These are phyloP conservation scores for Bufo bufo DNA, from an alignment of 2,113 vertebrate species.

Conservation along the genomic window DNA sequence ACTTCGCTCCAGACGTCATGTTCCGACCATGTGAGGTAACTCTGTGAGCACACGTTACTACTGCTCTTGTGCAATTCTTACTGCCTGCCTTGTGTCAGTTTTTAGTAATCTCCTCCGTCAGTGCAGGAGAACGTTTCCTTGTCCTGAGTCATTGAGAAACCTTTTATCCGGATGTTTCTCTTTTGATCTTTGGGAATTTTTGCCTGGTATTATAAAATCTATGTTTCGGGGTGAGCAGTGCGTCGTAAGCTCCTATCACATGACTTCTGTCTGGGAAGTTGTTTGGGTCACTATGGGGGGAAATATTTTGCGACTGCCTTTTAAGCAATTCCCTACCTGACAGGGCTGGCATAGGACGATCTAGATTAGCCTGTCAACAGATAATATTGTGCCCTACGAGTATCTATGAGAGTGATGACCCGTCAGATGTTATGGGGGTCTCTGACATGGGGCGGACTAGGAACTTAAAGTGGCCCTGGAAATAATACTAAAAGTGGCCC, in stretches of 20 bases:
- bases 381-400: neutral
- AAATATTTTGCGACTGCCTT: neutral
- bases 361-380: neutral
- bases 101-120: neutral
- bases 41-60: neutral
- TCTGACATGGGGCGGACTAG: too few species aligned
- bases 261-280: neutral
- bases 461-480: too few species aligned
- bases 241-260: neutral
- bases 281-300: neutral
- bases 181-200: neutral
- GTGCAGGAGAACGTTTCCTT: neutral
- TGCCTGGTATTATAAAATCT: neutral
- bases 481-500: too few species aligned
- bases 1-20: neutral
- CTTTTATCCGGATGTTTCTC: neutral
- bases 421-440: too few species aligned
- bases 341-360: neutral
- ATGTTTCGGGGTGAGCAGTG: neutral
- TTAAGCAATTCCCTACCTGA: too few species aligned
- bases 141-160: neutral
- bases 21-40: neutral
- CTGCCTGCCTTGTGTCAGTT: neutral
- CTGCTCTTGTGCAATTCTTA: neutral
- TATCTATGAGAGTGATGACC: neutral